Evolutionary conservation across 2,113 vertebrate species (phyloP).

Genomic region (Macrotus californicus): DNA sequence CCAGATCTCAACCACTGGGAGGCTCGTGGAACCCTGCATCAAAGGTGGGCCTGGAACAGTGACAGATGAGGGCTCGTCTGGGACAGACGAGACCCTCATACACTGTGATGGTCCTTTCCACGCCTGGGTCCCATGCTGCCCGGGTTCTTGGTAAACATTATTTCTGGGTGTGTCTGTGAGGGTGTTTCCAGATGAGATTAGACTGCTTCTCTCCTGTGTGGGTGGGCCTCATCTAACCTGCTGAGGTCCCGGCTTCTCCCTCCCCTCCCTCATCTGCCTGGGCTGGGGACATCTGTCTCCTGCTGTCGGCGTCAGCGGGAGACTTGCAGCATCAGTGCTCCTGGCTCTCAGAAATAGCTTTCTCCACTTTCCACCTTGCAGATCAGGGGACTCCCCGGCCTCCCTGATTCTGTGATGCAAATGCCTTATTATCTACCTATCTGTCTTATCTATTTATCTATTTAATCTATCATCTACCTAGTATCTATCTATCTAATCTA

Average conservation of each 20-base stretch:
- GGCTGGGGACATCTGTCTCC: neutral
- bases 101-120: accelerated
- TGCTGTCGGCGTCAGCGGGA: neutral
- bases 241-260: neutral
- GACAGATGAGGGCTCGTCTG: neutral
- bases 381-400: neutral
- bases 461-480: neutral
- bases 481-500: neutral
- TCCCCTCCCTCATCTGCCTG: neutral
- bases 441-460: neutral
- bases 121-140: neutral
- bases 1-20: too few species aligned
- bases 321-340: too few species aligned
- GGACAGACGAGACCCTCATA: neutral
- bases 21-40: neutral
- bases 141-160: neutral
- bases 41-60: neutral
- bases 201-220: too few species aligned
- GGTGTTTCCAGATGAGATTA: neutral
- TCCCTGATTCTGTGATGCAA: neutral
- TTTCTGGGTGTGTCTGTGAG: neutral
- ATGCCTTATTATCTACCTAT: neutral
- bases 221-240: neutral
- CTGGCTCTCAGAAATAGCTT: neutral
- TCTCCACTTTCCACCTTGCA: neutral